These are phyloP conservation scores for Drosophila robusta DNA, from an alignment of 2,888 invertebrate genomes.

Conservation along the genomic window DNA sequence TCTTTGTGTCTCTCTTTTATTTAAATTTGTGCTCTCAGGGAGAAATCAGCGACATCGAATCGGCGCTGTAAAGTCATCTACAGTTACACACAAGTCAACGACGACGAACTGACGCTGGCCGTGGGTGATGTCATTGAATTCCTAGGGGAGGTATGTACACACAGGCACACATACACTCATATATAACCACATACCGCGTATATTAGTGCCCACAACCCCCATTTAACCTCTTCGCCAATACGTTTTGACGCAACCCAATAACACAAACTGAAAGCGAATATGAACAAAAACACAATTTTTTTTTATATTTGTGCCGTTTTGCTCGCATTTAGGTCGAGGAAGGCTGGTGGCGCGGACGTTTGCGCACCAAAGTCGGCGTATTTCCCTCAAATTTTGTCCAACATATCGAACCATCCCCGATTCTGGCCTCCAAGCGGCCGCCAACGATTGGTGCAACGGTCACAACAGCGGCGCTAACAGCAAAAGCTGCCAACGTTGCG, in stretches of 20 bases:
- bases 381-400: constrained; percentile 98
- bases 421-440: constrained; percentile 83
- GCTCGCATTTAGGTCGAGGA: constrained; percentile 88
- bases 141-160: constrained; percentile 90
- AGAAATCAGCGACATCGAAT: constrained; percentile 85
- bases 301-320: constrained; percentile 25
- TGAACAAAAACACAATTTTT: constrained; percentile 24
- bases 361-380: constrained; percentile 93
- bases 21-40: constrained; percentile 70
- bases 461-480: constrained; percentile 52
- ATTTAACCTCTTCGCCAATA: constrained; percentile 79
- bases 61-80: constrained; percentile 93
- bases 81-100: constrained; percentile 96
- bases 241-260: constrained; percentile 49
- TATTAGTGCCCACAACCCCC: constrained; percentile 60
- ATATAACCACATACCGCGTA: constrained; percentile 14
- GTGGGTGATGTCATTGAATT: constrained; percentile 96
- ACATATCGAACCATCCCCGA: constrained; percentile 86
- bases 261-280: constrained; percentile 40
- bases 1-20: constrained; percentile 25
- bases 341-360: constrained; percentile 96
- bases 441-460: constrained; percentile 71
- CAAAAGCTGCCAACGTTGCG: constrained; percentile 47
- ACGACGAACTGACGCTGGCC: constrained; percentile 94
- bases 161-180: constrained; percentile 9